A percentile compares a stretch with the other conserved stretches of the same genome.
These are phyloP conservation scores for Lineus longissimus DNA, from an alignment of 1,140 invertebrate genomes.

Conservation along the genomic window DNA sequence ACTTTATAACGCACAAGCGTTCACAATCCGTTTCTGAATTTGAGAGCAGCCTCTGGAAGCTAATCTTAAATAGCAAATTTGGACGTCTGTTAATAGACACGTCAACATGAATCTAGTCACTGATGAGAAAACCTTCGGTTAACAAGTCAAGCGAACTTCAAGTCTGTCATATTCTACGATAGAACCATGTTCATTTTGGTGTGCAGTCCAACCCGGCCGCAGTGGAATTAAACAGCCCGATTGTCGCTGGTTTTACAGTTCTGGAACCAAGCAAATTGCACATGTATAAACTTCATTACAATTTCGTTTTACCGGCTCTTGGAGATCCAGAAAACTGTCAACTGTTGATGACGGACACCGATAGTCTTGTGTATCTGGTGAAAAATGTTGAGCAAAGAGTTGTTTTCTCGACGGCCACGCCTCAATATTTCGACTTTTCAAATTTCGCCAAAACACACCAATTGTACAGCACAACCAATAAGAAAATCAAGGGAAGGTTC, in stretches of 20 bases:
- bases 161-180: background rate
- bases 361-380: background rate
- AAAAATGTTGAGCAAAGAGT: background rate
- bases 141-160: background rate
- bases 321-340: background rate
- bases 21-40: background rate
- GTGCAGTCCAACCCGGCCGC: background rate
- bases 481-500: background rate
- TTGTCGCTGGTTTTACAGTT: background rate
- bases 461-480: background rate
- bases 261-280: background rate
- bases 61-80: background rate
- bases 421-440: background rate
- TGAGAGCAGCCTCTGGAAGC: background rate
- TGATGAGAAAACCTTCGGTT: background rate
- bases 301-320: background rate
- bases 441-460: background rate
- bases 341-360: background rate
- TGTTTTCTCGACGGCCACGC: background rate
- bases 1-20: background rate
- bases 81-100: background rate
- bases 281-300: slow-evolving; percentile 7
- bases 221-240: background rate
- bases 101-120: background rate
- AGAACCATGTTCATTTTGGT: background rate